phyloP scores from a whole-genome alignment of 2,797 vertebrate species.

The Sparidentex hasta region DNA sequence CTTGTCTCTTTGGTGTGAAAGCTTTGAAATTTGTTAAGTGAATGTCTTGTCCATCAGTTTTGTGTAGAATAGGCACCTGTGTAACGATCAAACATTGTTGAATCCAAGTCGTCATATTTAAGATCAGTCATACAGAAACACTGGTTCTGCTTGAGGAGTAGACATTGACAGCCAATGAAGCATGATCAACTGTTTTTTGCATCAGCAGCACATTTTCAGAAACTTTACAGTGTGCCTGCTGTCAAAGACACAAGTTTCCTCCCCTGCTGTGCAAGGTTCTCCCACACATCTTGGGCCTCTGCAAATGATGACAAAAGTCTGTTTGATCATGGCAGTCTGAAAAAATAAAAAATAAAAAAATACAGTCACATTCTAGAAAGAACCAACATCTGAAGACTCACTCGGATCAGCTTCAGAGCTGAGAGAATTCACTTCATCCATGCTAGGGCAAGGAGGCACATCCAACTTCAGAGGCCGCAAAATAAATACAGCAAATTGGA shows the following conservation, averaged over 20 bases:
- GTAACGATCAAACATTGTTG: not conserved
- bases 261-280: slow-evolving; percentile 36
- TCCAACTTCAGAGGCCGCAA: not conserved
- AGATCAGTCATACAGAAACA: not conserved
- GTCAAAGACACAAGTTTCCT: slow-evolving; percentile 21
- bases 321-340: slow-evolving; percentile 38
- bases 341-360: no score
- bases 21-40: not conserved
- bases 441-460: not conserved
- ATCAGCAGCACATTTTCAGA: slow-evolving; percentile 36
- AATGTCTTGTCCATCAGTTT: not conserved
- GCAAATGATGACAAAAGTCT: slow-evolving; percentile 49
- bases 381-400: slow-evolving; percentile 17
- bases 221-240: slow-evolving; percentile 37
- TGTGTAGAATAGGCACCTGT: not conserved
- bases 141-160: not conserved
- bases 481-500: slow-evolving; percentile 6
- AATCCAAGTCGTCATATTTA: slow-evolving; percentile 5
- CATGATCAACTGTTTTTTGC: slow-evolving; percentile 30
- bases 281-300: slow-evolving; percentile 36
- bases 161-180: slow-evolving; percentile 7
- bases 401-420: slow-evolving; percentile 3
- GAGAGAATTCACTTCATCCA: slow-evolving; percentile 1
- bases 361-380: slow-evolving; percentile 2
- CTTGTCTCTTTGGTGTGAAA: not conserved